phyloP scores from a whole-genome alignment of 1,140 invertebrate genomes.

The Yoshiicerus persimilis region DNA sequence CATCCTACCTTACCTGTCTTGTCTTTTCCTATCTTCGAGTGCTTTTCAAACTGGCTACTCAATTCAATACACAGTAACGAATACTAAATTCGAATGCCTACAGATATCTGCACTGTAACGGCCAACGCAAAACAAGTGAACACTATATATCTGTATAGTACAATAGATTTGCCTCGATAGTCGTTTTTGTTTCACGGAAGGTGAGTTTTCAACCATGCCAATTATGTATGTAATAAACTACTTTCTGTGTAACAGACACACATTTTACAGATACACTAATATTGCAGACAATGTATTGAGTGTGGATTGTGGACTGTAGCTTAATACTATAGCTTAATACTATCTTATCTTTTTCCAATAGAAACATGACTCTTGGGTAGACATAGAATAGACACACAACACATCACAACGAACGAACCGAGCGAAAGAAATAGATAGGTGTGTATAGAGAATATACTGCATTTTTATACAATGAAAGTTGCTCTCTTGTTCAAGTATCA shows the following conservation, averaged over 20 bases:
- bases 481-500: background rate
- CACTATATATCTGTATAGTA: too few species aligned
- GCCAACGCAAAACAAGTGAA: background rate
- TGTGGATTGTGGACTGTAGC: too few species aligned
- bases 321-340: too few species aligned
- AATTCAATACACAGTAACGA: background rate
- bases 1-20: background rate
- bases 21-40: too few species aligned
- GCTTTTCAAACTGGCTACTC: background rate
- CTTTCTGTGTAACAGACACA: background rate
- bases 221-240: background rate
- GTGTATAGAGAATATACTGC: background rate
- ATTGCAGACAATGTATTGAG: background rate
- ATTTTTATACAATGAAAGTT: background rate
- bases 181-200: background rate
- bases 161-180: background rate
- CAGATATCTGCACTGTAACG: background rate
- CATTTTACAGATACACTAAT: background rate
- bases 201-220: background rate
- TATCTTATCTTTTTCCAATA: background rate
- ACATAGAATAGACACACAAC: background rate
- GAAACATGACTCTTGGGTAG: background rate
- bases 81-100: background rate
- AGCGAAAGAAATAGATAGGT: background rate
- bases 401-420: background rate